A percentile compares a stretch with the other conserved stretches of the same genome.
phyloP scores from a whole-genome alignment of 2,797 vertebrate genomes.

The Sebastes nivosus region DNA sequence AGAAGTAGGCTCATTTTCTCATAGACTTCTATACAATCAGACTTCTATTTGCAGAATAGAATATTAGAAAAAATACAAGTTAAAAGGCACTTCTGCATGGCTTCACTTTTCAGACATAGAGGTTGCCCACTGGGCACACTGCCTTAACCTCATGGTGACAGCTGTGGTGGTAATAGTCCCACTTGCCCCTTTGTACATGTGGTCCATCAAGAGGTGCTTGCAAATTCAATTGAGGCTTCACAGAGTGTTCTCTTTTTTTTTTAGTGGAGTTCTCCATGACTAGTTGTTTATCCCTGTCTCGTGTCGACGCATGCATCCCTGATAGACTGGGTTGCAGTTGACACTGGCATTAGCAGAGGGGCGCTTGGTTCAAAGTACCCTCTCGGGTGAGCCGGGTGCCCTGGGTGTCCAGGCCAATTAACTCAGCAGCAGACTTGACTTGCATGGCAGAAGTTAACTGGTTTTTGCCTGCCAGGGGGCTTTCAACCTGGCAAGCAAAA shows the following conservation, averaged over 20 bases:
- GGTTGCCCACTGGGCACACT: not conserved
- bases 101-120: accelerated
- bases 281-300: not conserved
- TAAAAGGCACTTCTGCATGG: not conserved
- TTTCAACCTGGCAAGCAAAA: not conserved
- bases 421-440: not conserved
- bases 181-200: not conserved
- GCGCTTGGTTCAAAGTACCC: not conserved
- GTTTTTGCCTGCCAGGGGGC: not conserved
- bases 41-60: too few relatives aligned
- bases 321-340: not conserved
- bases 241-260: not conserved
- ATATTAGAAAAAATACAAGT: not conserved
- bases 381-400: not conserved
- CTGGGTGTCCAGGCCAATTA: not conserved
- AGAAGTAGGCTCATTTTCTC: too few relatives aligned
- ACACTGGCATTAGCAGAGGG: not conserved
- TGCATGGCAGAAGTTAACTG: not conserved
- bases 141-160: not conserved
- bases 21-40: accelerated
- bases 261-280: not conserved
- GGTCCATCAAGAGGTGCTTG: not conserved
- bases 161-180: not conserved
- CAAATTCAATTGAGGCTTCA: not conserved
- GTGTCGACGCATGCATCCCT: not conserved